Percentiles rank a stretch among this genome's conserved stretches.
phyloP scores from a whole-genome alignment of 2,113 vertebrate genomes.

The Chascanopsetta lugubris region DNA sequence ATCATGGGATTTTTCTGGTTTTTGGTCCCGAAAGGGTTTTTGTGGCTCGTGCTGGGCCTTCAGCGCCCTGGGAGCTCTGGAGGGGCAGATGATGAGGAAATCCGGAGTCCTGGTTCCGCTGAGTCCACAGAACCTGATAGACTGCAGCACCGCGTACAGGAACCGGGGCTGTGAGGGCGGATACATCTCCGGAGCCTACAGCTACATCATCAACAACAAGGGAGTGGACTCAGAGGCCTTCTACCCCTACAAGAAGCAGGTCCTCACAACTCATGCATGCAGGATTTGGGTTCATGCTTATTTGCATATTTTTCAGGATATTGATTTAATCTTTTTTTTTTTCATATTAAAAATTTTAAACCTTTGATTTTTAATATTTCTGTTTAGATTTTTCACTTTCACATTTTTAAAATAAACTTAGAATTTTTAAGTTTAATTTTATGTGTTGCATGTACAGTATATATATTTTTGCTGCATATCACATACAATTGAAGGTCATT shows the following conservation, averaged over 20 bases:
- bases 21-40: constrained; percentile 67
- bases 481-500: too few species aligned
- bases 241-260: constrained; percentile 88
- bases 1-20: background rate
- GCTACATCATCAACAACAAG: constrained; percentile 84
- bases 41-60: constrained; percentile 93
- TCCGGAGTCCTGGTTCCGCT: constrained; percentile 83
- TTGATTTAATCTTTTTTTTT: too few species aligned
- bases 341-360: too few species aligned
- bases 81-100: constrained; percentile 84
- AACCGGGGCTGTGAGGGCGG: constrained; percentile 88
- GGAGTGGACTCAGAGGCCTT: constrained; percentile 85
- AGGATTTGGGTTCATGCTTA: too few species aligned
- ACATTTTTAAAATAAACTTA: too few species aligned
- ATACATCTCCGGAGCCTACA: constrained; percentile 80
- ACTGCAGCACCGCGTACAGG: constrained; percentile 81
- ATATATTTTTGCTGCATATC: too few species aligned
- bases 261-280: constrained; percentile 31
- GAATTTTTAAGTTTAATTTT: too few species aligned
- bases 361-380: too few species aligned
- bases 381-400: too few species aligned
- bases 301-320: too few species aligned
- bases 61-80: constrained; percentile 87
- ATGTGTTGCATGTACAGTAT: too few species aligned
- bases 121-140: constrained; percentile 90